Base-by-base conservation (phyloP, 2,888 invertebrate genomes). In the Bombylius major region DNA sequence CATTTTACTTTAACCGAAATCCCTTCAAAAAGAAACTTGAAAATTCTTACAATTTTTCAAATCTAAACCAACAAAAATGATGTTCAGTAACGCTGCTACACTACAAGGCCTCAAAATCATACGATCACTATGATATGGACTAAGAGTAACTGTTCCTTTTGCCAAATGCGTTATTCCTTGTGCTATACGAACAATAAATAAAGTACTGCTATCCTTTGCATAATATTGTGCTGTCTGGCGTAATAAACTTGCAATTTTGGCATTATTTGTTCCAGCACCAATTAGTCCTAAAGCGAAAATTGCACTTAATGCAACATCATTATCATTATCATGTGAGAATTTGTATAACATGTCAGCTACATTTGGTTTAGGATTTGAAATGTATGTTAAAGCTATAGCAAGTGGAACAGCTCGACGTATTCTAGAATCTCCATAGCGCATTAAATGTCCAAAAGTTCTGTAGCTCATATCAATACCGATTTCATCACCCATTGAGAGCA, bases 201-300 rank as follows among this genome's bases (percentile, higher is more conserved):
- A 76, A 72, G 92, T 92, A 73, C 90, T 91, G 0, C 92, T 87
- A 67, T 96, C 95, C 75, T 95, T 95, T 63, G 92, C 88, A 75
- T 97, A 95, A 77, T 91, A 97, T 67, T 91, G 87, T 1, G 96
- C 95, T 62, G 97, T 78, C 65, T 96, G 95, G 59, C 96, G 82
- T 58, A 97, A 79, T 92, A 96, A 94, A 11, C 95, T 91, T 46
- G 94, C 95, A 66, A 97, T 76, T 63, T 94, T 82, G 4, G 86
- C 86, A 69, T 86, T 86, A 67, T 86, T 86, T 6, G 86, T 86
- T 32, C 86, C 89, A 60, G 89, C 89, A 32, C 90, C 90, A 44
- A 95, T 92, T 45, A 97, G 79, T 32, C 97, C 97, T 89, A 97
- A 89, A 5, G 95, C 92, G 69, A 97, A 90, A 65, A 97, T 96